Conservation (phyloP, 2,113 vertebrate species). For the Calyptommatus sinebrachiatus region DNA sequence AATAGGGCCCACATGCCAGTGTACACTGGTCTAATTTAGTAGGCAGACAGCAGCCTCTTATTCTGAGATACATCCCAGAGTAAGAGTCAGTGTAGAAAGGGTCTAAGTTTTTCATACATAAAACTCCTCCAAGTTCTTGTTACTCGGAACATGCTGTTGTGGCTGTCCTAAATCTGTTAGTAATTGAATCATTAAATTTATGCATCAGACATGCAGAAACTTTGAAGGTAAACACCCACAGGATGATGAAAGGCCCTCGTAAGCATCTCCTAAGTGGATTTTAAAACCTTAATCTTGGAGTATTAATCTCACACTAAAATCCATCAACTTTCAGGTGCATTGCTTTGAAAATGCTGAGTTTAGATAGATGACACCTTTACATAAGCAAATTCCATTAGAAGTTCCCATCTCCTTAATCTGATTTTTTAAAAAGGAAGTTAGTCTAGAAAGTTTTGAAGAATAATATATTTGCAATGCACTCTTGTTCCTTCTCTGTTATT, state of each 20-base stretch:
- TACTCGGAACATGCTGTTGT: not conserved
- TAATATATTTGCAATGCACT: conserved; percentile 39
- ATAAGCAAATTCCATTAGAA: conserved; percentile 52
- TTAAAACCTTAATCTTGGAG: conserved; percentile 43
- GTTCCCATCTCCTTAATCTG: conserved; percentile 47
- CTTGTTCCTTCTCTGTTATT: not conserved
- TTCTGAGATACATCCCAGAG: too few species aligned
- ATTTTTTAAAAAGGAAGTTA: conserved; percentile 22
- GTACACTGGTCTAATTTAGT: too few species aligned
- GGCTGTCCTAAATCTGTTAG: not conserved
- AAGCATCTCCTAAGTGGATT: conserved; percentile 42
- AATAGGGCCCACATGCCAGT: too few species aligned
- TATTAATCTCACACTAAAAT: conserved; percentile 49
- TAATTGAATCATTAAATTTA: not conserved
- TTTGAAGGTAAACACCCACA: not conserved
- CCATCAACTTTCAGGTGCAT: conserved; percentile 42
- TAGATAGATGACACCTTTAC: conserved; percentile 47
- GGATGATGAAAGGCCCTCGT: conserved; percentile 25
- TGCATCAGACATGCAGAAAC: not conserved
- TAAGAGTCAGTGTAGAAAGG: too few species aligned
- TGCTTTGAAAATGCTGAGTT: conserved; percentile 49
- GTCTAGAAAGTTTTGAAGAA: conserved; percentile 47
- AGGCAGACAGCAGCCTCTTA: too few species aligned
- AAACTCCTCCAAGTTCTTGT: not conserved
- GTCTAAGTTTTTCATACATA: too few species aligned